Base-by-base conservation (phyloP, 1,140 invertebrate genomes). In the Monomorium pharaonis region DNA sequence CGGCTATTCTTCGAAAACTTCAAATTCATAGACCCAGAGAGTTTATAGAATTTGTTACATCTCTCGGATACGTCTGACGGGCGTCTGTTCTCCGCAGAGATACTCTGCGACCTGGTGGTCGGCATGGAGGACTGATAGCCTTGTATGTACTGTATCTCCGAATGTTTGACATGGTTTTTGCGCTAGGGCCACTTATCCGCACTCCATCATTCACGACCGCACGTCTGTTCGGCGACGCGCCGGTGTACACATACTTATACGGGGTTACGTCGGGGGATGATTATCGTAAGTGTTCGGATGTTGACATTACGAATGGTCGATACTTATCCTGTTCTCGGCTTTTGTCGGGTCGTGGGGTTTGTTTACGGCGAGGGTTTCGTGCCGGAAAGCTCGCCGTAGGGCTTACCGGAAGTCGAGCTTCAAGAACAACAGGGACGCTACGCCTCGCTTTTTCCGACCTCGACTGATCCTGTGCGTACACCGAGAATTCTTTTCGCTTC, bases 401-500 rank as follows among this genome's bases (percentile, higher is more conserved):
- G 88, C 88, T 93, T 92, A 93, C 81, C 70, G 86, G 80, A 92
- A 92, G 91, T 93, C 89, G 86, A 91, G 85, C 88, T 88, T 87
- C 60, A 81, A 87, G 90, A 91, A 93, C 92, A 93, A 92, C 91
- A 88, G 10, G 88, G 88, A 86, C 65, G 86, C 62, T 42, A 44
- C 27, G 60, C 37, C 63, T 44, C 78, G 72, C 51, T 84, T 84
- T 63, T 65, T 70, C n/a, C 67, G 4, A 67, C 18, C 5, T 37
- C 18, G 5, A 1, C 18, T 44, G n/a, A 77, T 85, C 60, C 80
- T 16, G 10, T 12, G 5, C 18, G n/a, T 6, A 9, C 21, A 37
- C 16, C 30, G 12, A 27, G 4, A 0, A 56, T 67, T 67, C 24
- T 30, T 47, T 21, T 1, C 2, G 30, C 30, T n/a, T 30, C n/a